Base-by-base conservation (phyloP, 2,797 vertebrate species). In the Novumbra hubbsi region DNA sequence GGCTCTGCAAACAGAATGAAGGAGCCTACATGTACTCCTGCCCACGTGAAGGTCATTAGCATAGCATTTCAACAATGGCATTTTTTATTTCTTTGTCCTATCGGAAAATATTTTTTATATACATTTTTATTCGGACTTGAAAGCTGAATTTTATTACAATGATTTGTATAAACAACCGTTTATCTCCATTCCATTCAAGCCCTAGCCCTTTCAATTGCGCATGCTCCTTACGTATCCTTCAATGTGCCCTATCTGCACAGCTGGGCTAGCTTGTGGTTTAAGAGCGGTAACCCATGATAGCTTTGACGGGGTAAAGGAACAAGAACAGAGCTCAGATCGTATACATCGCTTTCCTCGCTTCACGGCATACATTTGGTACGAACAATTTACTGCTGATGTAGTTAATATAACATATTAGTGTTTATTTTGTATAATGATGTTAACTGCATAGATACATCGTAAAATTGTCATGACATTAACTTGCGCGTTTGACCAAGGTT, bases 191-290 rank as follows among this genome's bases (percentile, higher is more conserved):
- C 41, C 67, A 32, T 52, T 24, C 4, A 60, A 4, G 12, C 55
- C 0, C n/a, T 60, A 17, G 38, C 17, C 5, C 3, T 64, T 34
- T 15, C 50, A 48, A 60, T 24, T 24, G 89, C 90, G 91, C 92
- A 92, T 88, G 91, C 88, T 8, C 82, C 60, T 6, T 76, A 1
- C 68, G 84, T 92, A 90, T 92, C 90, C 92, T 92, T 92, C 88
- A 89, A 80, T 66, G 86, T 88, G 88, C 87, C 90, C 90, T 86
- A 80, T 80, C 60, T 68, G 52, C 78, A 83, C 85, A 88, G 71
- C 87, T 80, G 85, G 83, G 83, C 21, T 55, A 55, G 71, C 1
- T 48, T 38, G 34, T 6, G 34, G 34, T 38, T 38, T 38, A 7
- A 38, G 34, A 38, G 34, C 34, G 4, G 4, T 45, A 45, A 45